Evolutionary conservation across 2,888 invertebrate species (phyloP), one percentile per base, ranked within the genome.

Genomic region (Trichopria drosophilae): DNA sequence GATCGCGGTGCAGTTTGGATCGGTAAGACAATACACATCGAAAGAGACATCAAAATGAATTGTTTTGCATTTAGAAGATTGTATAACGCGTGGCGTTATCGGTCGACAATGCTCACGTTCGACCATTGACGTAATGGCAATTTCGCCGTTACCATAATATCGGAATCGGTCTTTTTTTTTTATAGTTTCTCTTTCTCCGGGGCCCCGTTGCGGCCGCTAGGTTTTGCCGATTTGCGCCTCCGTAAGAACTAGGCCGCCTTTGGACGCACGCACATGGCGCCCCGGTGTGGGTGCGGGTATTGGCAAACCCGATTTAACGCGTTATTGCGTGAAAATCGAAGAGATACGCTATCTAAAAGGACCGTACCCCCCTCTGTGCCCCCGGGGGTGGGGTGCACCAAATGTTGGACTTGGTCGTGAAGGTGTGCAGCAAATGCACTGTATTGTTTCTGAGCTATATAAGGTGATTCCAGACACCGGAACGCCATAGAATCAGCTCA

Each of bases 381-480:
- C n/a, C n/a, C n/a, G n/a, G n/a, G n/a, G n/a, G n/a, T n/a, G n/a
- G n/a, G n/a, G n/a, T n/a, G n/a, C n/a, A n/a, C n/a, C n/a, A 26
- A 26, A 26, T 26, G n/a, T 10, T 26, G 9, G 26, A n/a, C 26
- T 10, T 26, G 26, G n/a, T 26, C 10, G n/a, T n/a, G 26, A 26
- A 26, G 26, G 26, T 9, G 26, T n/a, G 26, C n/a, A 26, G 26
- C 26, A 26, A 26, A n/a, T 12, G 32, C 32, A 32, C 7, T 13
- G 57, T 65, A 66, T 66, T 63, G 64, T 62, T 61, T 24, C 29
- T 49, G 53, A 46, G 55, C 64, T 66, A 68, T 67, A 67, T 67
- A 67, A 67, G 59, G 60, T 61, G 62, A 59, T 61, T 55, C 44
- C 41, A 37, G 36, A 6, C 6, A 20, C 41, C 24, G 35, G 24